Conservation (phyloP, 2,888 invertebrate genomes). For the Microchrysa polita region DNA sequence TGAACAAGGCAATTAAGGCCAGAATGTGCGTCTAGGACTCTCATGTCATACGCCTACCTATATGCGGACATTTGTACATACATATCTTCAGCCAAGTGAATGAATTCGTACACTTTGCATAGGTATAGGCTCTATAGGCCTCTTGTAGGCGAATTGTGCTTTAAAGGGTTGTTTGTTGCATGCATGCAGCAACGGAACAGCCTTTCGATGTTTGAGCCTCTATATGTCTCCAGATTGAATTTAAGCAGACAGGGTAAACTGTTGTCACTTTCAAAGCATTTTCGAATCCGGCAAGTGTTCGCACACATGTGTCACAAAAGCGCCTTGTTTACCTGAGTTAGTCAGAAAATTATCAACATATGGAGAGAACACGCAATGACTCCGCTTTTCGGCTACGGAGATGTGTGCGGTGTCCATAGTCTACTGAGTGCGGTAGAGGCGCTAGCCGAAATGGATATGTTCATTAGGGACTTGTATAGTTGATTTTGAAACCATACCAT, state of each 20-base stretch:
- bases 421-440: background rate
- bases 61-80: too few relatives aligned
- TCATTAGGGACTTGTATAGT: conserved; percentile 31
- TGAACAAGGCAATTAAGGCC: conserved; percentile 45
- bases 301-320: conserved; percentile 40
- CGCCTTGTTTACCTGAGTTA: conserved; percentile 53
- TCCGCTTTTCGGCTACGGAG: conserved; percentile 23
- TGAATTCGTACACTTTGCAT: background rate
- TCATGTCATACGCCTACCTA: background rate
- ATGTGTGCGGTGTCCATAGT: conserved; percentile 45
- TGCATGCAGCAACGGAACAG: too few relatives aligned
- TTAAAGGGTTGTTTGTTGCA: conserved; percentile 7
- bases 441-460: conserved; percentile 40
- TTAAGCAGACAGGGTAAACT: conserved; percentile 36
- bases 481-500: conserved; percentile 14
- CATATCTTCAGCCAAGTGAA: too few relatives aligned
- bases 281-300: conserved; percentile 37
- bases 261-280: conserved; percentile 33
- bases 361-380: conserved; percentile 44
- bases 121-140: background rate
- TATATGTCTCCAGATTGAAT: conserved; percentile 40
- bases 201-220: too few relatives aligned
- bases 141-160: background rate
- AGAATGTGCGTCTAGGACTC: conserved; percentile 25
- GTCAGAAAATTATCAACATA: conserved; percentile 54